Evolutionary conservation across 2,797 vertebrate species (phyloP).

Genomic region (Aselliscus stoliczkanus): DNA sequence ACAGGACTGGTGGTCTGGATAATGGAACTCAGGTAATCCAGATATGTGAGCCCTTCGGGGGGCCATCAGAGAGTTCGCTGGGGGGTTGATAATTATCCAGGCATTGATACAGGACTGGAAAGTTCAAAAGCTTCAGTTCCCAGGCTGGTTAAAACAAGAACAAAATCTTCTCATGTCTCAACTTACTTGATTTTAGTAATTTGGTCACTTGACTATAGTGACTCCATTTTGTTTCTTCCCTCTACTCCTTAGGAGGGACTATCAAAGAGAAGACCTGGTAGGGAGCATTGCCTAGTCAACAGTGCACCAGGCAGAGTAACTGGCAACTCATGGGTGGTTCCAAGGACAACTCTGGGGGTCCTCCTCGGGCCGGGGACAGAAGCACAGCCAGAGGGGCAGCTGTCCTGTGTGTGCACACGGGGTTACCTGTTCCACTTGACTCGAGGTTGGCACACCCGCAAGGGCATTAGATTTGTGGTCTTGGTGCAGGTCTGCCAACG

Average conservation of each 20-base stretch:
- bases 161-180: background rate
- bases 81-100: background rate
- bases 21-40: background rate
- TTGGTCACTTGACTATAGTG: background rate
- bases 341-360: background rate
- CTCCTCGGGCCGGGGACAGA: background rate
- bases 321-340: background rate
- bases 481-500: no score
- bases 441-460: background rate
- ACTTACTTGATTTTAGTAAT: background rate
- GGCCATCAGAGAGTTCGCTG: background rate
- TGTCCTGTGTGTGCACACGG: fast-evolving
- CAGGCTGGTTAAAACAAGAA: background rate
- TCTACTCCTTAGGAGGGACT: background rate
- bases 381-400: background rate
- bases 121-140: background rate
- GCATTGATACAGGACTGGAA: background rate
- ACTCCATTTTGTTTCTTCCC: background rate
- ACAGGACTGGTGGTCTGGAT: background rate
- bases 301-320: background rate
- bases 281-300: background rate
- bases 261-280: no score
- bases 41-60: no score
- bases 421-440: background rate
- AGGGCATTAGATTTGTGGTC: fast-evolving